Evolutionary conservation across 2,113 vertebrate species (phyloP).

Genomic region (Turnix velox): DNA sequence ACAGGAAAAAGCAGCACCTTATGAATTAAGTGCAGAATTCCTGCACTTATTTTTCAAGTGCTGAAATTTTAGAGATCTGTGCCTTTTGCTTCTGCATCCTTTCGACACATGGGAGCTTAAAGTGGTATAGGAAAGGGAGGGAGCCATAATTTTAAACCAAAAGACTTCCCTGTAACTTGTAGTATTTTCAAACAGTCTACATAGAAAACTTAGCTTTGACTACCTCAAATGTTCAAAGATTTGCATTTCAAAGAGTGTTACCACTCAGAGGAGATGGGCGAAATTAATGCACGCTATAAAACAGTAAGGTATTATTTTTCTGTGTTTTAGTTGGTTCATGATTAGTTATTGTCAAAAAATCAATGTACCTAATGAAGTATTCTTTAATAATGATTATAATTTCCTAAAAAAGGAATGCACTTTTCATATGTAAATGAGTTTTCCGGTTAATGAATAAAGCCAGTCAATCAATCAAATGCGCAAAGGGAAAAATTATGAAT

Average conservation of each 20-base stretch:
- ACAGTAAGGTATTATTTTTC: slow-evolving; percentile 22
- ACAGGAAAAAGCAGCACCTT: background rate
- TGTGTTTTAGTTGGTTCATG: slow-evolving; percentile 16
- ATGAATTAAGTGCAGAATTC: too few relatives aligned
- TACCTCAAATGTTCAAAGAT: background rate
- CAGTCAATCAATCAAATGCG: slow-evolving; percentile 7
- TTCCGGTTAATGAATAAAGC: background rate
- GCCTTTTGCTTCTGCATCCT: background rate
- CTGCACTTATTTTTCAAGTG: too few relatives aligned
- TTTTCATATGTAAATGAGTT: slow-evolving; percentile 42
- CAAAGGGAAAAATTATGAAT: background rate
- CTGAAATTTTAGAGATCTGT: background rate
- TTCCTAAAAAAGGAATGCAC: background rate
- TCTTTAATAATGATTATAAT: slow-evolving; percentile 34
- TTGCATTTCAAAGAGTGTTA: slow-evolving; percentile 14
- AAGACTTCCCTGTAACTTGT: background rate
- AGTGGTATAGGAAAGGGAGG: background rate
- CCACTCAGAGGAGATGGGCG: background rate
- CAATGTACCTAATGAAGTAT: slow-evolving; percentile 26
- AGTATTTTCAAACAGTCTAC: background rate
- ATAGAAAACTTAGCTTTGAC: background rate
- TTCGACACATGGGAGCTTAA: background rate
- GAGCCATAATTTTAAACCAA: background rate
- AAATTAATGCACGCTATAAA: background rate
- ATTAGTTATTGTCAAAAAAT: slow-evolving; percentile 20